Evolutionary conservation across 2,888 invertebrate genomes (phyloP).

Genomic region (Mechanitis mazaeus): DNA sequence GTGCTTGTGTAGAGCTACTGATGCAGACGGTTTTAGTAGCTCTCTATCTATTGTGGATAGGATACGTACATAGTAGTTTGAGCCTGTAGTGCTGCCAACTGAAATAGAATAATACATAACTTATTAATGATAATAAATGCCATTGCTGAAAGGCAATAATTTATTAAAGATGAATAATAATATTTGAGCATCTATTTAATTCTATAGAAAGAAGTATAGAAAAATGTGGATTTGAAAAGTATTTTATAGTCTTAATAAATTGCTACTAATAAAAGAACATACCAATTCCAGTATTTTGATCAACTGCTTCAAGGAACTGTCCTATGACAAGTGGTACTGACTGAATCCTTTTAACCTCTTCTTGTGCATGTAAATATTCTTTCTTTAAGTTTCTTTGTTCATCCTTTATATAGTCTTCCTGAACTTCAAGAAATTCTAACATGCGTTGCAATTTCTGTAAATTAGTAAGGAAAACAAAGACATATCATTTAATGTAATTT

Average conservation of each 20-base stretch:
- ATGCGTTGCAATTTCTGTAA: constrained; percentile 94
- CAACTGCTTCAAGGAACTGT: constrained; percentile 99
- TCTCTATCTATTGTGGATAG: constrained; percentile 98
- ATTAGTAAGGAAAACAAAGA: constrained; percentile 8
- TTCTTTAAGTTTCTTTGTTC: constrained; percentile 99
- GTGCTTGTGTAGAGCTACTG: constrained; percentile 98
- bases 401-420: constrained; percentile 99
- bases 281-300: constrained; percentile 97
- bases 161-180: too few species aligned
- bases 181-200: too few species aligned
- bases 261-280: constrained; percentile 16
- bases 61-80: constrained; percentile 99
- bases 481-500: not conserved
- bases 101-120: constrained; percentile 27
- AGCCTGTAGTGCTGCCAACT: constrained; percentile 99
- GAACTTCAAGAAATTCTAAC: constrained; percentile 97
- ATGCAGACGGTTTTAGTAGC: constrained; percentile 97
- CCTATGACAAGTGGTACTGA: constrained; percentile 99
- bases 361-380: constrained; percentile 98
- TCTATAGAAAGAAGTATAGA: too few species aligned
- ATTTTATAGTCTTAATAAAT: too few species aligned
- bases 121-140: not conserved
- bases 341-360: constrained; percentile 98
- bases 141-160: too few species aligned
- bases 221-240: too few species aligned